These are phyloP conservation scores for Fratercula arctica DNA, from an alignment of 2,797 vertebrate species.

Conservation along the genomic window DNA sequence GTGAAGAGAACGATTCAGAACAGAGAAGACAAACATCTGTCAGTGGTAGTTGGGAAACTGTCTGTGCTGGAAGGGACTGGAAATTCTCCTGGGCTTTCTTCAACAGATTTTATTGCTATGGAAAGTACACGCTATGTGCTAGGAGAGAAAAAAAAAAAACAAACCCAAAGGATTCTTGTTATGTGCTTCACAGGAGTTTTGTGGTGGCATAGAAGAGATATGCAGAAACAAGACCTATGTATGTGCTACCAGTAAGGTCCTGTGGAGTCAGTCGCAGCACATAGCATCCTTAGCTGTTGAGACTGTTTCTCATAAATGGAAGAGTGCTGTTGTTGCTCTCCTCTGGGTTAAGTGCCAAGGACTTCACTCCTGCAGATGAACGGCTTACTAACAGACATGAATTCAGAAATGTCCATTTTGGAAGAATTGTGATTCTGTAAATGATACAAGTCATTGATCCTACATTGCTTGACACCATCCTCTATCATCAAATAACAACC, in stretches of 20 bases:
- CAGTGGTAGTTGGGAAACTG: background rate
- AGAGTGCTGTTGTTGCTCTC: background rate
- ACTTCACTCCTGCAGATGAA: background rate
- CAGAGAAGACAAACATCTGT: background rate
- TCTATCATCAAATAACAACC: background rate
- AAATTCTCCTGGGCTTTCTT: background rate
- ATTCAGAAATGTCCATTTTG: background rate
- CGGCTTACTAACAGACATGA: background rate
- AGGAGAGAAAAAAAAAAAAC: background rate
- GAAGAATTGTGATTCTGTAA: background rate
- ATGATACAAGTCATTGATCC: background rate
- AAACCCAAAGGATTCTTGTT: background rate
- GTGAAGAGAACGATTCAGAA: background rate
- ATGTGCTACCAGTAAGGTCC: background rate
- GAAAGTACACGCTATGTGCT: background rate
- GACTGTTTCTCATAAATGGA: background rate
- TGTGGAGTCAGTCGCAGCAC: accelerated
- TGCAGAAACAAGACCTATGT: background rate
- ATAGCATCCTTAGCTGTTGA: background rate
- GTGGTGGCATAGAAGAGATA: background rate
- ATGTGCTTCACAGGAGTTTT: background rate
- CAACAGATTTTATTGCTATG: background rate
- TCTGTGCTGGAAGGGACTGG: background rate
- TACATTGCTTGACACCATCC: accelerated
- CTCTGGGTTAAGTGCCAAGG: background rate